Evolutionary conservation across 2,888 invertebrate genomes (phyloP).

Genomic region (Ctena decussata): DNA sequence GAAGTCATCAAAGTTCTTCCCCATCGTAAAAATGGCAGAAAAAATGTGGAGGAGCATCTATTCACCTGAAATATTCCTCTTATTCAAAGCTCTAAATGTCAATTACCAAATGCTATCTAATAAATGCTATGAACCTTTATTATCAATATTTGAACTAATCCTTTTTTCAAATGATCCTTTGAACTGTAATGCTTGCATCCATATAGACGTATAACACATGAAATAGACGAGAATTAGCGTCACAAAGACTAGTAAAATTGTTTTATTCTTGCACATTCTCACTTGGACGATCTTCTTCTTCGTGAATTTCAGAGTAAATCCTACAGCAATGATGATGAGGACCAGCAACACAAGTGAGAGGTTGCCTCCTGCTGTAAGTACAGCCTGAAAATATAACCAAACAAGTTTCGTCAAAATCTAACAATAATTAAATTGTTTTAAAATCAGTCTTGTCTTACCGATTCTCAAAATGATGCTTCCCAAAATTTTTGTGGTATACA

Average conservation of each 20-base stretch:
- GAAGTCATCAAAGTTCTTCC: no score
- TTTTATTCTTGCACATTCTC: constrained; percentile 77
- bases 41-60: no score
- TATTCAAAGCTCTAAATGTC: no score
- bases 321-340: constrained; percentile 60
- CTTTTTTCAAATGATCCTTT: constrained; percentile 77
- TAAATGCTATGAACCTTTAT: background rate
- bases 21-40: no score
- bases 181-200: constrained; percentile 81
- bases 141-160: constrained; percentile 53
- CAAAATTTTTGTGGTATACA: no score
- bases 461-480: no score
- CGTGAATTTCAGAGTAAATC: constrained; percentile 59
- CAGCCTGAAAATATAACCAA: constrained; percentile 70
- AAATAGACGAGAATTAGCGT: constrained; percentile 78
- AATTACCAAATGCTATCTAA: no score
- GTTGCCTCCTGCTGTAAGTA: constrained; percentile 66
- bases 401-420: no score
- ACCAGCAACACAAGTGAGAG: constrained; percentile 63
- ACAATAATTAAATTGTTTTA: no score
- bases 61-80: no score
- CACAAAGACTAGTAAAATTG: constrained; percentile 77
- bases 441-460: no score
- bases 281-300: constrained; percentile 69
- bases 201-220: constrained; percentile 82